phyloP scores from a whole-genome alignment of 2,888 invertebrate genomes.

The Hoplodrina ambigua region DNA sequence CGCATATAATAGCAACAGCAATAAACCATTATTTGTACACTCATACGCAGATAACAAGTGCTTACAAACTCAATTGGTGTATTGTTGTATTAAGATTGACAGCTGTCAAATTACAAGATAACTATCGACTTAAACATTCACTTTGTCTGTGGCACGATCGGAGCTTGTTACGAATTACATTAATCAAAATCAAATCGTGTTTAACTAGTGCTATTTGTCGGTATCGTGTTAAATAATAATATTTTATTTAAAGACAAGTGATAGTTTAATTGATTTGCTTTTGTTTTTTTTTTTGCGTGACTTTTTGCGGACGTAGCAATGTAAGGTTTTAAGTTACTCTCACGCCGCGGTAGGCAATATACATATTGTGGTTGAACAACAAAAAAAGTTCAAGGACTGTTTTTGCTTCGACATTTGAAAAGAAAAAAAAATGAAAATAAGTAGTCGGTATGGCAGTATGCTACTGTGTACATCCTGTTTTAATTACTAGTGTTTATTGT shows the following conservation, averaged over 20 bases:
- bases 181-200: slow-evolving; percentile 61
- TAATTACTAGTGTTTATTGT: no score
- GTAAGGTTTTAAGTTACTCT: neutral
- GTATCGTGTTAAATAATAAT: slow-evolving; percentile 18
- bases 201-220: slow-evolving; percentile 55
- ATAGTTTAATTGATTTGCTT: slow-evolving; percentile 31
- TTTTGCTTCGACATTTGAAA: neutral
- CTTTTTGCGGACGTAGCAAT: neutral
- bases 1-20: slow-evolving; percentile 24
- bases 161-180: slow-evolving; percentile 57
- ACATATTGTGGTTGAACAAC: neutral
- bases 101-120: slow-evolving; percentile 71
- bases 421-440: neutral
- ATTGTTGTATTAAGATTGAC: slow-evolving; percentile 68
- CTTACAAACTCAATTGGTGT: slow-evolving; percentile 63
- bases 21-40: slow-evolving; percentile 42
- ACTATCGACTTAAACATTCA: slow-evolving; percentile 63
- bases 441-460: neutral
- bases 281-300: neutral
- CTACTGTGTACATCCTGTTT: neutral
- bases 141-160: slow-evolving; percentile 49
- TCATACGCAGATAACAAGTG: slow-evolving; percentile 60
- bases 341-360: neutral
- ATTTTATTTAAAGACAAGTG: slow-evolving; percentile 30
- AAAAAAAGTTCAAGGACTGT: neutral